Evolutionary conservation across 2,888 invertebrate species (phyloP), one percentile per base, ranked within the genome.

Genomic region (Dexiosoma caninum): DNA sequence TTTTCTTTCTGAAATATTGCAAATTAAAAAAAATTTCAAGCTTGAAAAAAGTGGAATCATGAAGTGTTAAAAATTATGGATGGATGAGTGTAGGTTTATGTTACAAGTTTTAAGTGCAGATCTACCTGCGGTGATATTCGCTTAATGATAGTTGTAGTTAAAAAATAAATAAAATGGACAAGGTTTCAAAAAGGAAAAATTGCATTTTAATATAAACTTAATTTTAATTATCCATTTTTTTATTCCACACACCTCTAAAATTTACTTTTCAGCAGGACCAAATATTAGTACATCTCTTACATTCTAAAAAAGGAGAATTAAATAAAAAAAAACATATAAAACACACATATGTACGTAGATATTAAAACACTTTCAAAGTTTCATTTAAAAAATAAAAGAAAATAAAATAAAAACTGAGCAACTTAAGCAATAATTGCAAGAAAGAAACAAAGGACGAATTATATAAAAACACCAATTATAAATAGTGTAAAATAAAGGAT

Each of bases 371-470:
- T 64, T 66, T 66, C 1, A 4, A 59, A 75, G 40, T 67, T 57
- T 75, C 59, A 35, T 67, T 66, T 30, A 30, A 49, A 66, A 49
- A n/a, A n/a, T n/a, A n/a, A n/a, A n/a, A n/a, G n/a, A n/a, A 27
- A 60, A 55, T 32, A 19, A 27, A 51, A 55, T 23, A 19, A 67
- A 49, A 71, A 37, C 44, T 44, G 0, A 46, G 66, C 42, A 51
- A 78, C 49, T 55, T 55, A 62, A 78, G 67, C 46, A 70, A 75
- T 70, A 82, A 66, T 37, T 60, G 60, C 59, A 82, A 71, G 27
- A 46, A 66, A 60, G 16, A 78, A 81, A 51, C 60, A 64, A 67
- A 75, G n/a, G 23, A 51, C 16, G 14, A 23, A 19, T 19, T 16
- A 16, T n/a, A 46, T 23, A 62, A 69, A 21, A 76, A 77, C 75